Base-by-base conservation (phyloP, 1,140 invertebrate genomes). In the Pollicipes pollicipes region DNA sequence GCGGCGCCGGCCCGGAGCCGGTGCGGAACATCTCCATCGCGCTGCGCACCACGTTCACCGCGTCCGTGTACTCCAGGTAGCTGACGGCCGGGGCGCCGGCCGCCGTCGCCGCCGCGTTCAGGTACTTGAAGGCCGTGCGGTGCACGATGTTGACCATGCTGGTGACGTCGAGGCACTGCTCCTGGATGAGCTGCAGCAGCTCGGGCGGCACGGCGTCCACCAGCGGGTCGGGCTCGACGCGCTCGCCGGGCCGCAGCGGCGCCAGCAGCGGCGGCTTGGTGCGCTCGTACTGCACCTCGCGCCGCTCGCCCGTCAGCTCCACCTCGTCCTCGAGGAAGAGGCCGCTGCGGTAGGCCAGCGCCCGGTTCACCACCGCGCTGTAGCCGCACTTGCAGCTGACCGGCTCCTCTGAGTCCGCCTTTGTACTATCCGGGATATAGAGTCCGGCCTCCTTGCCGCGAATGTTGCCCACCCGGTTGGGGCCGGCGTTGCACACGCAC, bases 241-340 rank as follows among this genome's bases (percentile, higher is more conserved):
- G 75, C 30, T 64, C 66, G 76, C 72, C 73, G 28, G 68, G 64
- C 58, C 68, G 45, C 69, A 30, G 28, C 64, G 28, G 64, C 28
- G 64, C n/a, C 27, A 29, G 10, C 64, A 66, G 64, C 66, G 70
- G 28, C 26, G 71, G 26, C 24, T 69, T 72, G 63, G 64, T 73
- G 26, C 32, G 30, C 31, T 68, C 66, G 30, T 90, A 86, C 3
- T 84, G 84, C 0, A 88, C 87, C 78, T 94, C 90, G 75, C 93
- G 89, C 3, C 76, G 75, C 31, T 88, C 80, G 76, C 88, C 93
- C 0, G 93, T 96, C 69, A 98, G 95, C 78, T 98, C 95, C 80
- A 93, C 86, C 79, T 98, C 95, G 77, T 98, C 95, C 81, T 98
- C 95, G 75, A 95, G 97, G 78, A 98, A 98, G 4, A 98, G 81